phyloP scores from a whole-genome alignment of 1,140 invertebrate genomes.

The Venturia canescens region DNA sequence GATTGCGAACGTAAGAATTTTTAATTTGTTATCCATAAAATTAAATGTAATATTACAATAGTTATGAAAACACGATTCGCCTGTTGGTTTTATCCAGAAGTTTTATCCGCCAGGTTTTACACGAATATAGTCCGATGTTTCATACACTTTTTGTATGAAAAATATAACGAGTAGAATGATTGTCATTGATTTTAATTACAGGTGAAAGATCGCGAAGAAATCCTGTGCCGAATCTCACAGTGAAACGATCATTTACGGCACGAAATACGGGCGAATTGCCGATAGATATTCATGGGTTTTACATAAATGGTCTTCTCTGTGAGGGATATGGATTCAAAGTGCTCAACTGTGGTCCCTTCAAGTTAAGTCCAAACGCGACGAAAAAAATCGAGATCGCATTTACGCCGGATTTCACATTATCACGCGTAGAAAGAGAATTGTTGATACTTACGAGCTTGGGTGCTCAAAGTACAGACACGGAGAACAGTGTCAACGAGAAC shows the following conservation, averaged over 20 bases:
- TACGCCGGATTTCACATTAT: slow-evolving; percentile 94
- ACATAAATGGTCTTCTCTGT: slow-evolving; percentile 86
- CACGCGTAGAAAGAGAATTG: slow-evolving; percentile 83
- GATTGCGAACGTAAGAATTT: slow-evolving; percentile 84
- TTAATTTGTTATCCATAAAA: not conserved
- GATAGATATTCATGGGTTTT: slow-evolving; percentile 86
- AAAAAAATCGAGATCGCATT: slow-evolving; percentile 93
- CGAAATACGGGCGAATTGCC: slow-evolving; percentile 92
- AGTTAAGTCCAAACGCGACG: slow-evolving; percentile 88
- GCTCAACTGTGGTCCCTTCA: slow-evolving; percentile 89
- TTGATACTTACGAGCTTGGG: slow-evolving; percentile 80
- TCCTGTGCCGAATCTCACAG: slow-evolving; percentile 83
- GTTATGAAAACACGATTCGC: too few species aligned
- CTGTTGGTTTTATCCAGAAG: too few species aligned
- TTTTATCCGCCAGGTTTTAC: too few species aligned
- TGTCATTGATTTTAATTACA: slow-evolving; percentile 57
- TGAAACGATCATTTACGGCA: slow-evolving; percentile 91
- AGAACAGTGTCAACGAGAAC: slow-evolving; percentile 49
- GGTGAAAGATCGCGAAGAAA: slow-evolving; percentile 77
- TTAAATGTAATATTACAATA: not conserved
- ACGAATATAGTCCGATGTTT: too few species aligned
- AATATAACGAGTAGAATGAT: too few species aligned
- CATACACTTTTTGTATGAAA: too few species aligned
- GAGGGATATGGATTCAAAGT: slow-evolving; percentile 93
- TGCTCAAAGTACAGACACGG: slow-evolving; percentile 46